These are phyloP conservation scores for Lysiphlebus fabarum DNA, from an alignment of 1,140 invertebrate species.

Conservation along the genomic window DNA sequence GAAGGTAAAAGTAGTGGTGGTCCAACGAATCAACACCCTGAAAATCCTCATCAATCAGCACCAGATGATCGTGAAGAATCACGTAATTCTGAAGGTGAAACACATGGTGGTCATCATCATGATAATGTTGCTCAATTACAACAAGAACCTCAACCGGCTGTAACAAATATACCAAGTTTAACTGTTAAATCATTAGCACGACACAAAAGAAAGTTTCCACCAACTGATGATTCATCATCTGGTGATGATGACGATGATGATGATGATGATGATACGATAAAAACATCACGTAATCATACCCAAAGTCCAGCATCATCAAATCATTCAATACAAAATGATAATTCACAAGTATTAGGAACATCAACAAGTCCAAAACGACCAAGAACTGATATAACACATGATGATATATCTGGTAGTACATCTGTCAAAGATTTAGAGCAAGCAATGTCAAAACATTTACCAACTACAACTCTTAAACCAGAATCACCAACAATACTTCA, in stretches of 20 bases:
- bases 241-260: conserved; percentile 60
- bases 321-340: conserved; percentile 44
- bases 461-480: conserved; percentile 62
- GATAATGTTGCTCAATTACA: conserved; percentile 56
- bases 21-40: conserved; percentile 56
- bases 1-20: conserved; percentile 60
- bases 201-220: conserved; percentile 56
- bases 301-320: conserved; percentile 63
- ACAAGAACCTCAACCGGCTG: conserved; percentile 39
- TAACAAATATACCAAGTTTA: conserved; percentile 35
- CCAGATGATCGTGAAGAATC: conserved; percentile 58
- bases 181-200: conserved; percentile 40
- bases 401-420: conserved; percentile 51
- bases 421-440: conserved; percentile 90
- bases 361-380: conserved; percentile 52
- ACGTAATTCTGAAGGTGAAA: conserved; percentile 56
- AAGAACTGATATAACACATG: conserved; percentile 33
- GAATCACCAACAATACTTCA: conserved; percentile 57
- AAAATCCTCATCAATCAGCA: conserved; percentile 54
- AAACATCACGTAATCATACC: conserved; percentile 45
- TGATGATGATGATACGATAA: conserved; percentile 42
- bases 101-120: conserved; percentile 55
- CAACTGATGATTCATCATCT: conserved; percentile 57
- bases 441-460: conserved; percentile 93
- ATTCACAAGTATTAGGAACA: conserved; percentile 40